These are phyloP conservation scores for Anaspis maculata DNA, from an alignment of 2,888 invertebrate genomes.

Conservation along the genomic window DNA sequence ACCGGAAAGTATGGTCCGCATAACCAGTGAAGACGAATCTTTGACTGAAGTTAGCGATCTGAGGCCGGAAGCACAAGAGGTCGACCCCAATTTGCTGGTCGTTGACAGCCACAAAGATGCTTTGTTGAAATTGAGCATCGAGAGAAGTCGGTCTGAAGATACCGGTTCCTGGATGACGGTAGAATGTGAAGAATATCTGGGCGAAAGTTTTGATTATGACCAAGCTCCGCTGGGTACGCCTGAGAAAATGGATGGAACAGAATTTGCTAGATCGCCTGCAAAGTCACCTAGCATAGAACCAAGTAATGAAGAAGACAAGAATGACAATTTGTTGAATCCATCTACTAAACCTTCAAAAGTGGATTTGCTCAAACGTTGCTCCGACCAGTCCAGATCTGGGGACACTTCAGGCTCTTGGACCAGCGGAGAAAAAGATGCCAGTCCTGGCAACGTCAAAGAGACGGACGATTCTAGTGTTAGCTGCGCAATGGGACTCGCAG, in stretches of 20 bases:
- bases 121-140: conserved; percentile 41
- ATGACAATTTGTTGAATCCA: conserved; percentile 35
- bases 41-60: conserved; percentile 58
- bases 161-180: conserved; percentile 61
- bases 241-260: conserved; percentile 24
- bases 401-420: conserved; percentile 72
- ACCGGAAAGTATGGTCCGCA: conserved; percentile 46
- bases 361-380: conserved; percentile 56
- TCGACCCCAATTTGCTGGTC: conserved; percentile 45
- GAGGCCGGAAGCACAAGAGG: conserved; percentile 38
- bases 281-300: conserved; percentile 6
- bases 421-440: conserved; percentile 64
- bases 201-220: conserved; percentile 52
- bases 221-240: conserved; percentile 32
- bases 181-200: conserved; percentile 60
- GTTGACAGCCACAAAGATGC: conserved; percentile 44
- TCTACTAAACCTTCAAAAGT: conserved; percentile 44
- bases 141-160: conserved; percentile 57
- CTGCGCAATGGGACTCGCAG: conserved; percentile 70
- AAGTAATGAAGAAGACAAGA: conserved; percentile 16
- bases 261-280: conserved; percentile 8
- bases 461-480: conserved; percentile 67
- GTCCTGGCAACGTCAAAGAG: conserved; percentile 51
- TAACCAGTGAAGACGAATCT: conserved; percentile 61
- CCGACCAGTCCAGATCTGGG: conserved; percentile 69